Conservation (phyloP, 2,888 invertebrate genomes). For the Geotrupes spiniger region DNA sequence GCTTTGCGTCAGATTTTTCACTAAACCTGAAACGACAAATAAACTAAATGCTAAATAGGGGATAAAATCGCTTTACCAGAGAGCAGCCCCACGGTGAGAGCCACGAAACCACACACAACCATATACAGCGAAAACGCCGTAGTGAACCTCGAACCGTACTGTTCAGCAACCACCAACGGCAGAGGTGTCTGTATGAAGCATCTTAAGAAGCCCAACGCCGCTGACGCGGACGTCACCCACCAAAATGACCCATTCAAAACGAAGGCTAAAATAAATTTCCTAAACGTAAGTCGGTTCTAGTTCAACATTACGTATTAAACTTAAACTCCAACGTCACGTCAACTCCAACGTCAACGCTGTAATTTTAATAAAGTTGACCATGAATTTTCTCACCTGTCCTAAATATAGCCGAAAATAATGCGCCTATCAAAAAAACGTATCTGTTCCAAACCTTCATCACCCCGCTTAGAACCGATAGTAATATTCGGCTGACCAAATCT, state of each 20-base stretch:
- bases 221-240: conserved; percentile 60
- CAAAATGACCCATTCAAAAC: conserved; percentile 55
- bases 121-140: conserved; percentile 72
- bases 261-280: conserved; percentile 51
- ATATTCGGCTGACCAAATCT: conserved; percentile 64
- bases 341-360: not conserved
- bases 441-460: conserved; percentile 62
- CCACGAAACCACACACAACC: conserved; percentile 66
- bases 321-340: too few species aligned
- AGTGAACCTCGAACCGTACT: conserved; percentile 66
- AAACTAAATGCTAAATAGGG: conserved; percentile 49
- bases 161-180: conserved; percentile 68
- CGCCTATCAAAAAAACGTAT: conserved; percentile 63
- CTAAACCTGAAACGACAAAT: conserved; percentile 53
- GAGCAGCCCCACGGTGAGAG: conserved; percentile 66
- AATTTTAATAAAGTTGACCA: too few species aligned
- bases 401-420: conserved; percentile 63
- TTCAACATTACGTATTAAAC: too few species aligned
- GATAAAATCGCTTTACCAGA: conserved; percentile 58
- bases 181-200: conserved; percentile 69
- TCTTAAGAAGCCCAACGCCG: conserved; percentile 64
- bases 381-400: conserved; percentile 59
- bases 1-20: conserved; percentile 62
- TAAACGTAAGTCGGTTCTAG: too few species aligned
- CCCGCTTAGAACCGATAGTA: conserved; percentile 61